Base-by-base conservation (phyloP, 2,888 invertebrate genomes). In the Emesis russula region DNA sequence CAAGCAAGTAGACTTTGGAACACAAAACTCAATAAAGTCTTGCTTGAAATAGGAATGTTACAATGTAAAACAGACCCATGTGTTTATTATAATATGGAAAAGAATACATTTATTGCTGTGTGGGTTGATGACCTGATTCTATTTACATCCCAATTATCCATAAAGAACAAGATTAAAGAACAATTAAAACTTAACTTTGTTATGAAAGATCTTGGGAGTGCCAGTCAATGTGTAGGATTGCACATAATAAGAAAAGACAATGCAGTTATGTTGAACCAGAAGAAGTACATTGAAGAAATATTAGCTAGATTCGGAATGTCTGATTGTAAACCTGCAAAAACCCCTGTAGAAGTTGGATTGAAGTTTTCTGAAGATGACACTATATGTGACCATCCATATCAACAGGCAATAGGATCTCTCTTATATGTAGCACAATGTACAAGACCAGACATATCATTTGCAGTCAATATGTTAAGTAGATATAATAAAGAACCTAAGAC, bases 261-360 rank as follows among this genome's bases (percentile, higher is more conserved):
- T 53, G 9, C 53, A 7, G 13, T 53, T 11, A 53, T 53, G 53
- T 13, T 94, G 58, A 88, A 93, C 68, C 93, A 95, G 75, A 81
- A 92, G 18, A 90, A 91, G 74, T 95, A 95, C 63, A 94, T 94
- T 3, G 87, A 90, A 4, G 13, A 70, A 73, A 66, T 95, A n/a
- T 86, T 94, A 15, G 63, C 63, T 5, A 83, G 87, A n/a, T 94
- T 93, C 76, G 75, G 33, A 25, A 79, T 79, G 79, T 44, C 68
- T 68, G 79, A 79, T 18, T 79, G 79, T 41, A 79, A 79, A 70
- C 11, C 68, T 36, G 44, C 31, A 15, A 79, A 68, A 41, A 79
- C 77, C 38, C 79, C 68, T 41, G 18, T 79, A 68, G 79, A 79
- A 68, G 68, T 79, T 41, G 70, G 70, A n/a, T 15, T 33, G 15